phyloP scores from a whole-genome alignment of 2,113 vertebrate species.

The Strix aluco region DNA sequence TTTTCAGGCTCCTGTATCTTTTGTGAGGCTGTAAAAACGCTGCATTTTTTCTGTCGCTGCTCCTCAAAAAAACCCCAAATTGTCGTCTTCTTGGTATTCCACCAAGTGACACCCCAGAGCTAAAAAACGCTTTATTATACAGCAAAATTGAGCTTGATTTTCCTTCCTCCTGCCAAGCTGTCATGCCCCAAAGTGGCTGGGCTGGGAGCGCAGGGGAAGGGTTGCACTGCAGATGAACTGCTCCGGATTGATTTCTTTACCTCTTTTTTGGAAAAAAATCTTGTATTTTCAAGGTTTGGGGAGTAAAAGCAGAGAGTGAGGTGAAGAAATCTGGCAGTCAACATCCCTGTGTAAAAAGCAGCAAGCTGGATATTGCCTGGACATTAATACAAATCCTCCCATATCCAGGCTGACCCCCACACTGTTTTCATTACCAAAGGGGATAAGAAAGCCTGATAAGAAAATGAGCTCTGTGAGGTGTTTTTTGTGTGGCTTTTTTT shows the following conservation, averaged over 20 bases:
- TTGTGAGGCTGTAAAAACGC: neutral
- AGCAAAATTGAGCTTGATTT: slow-evolving; percentile 57
- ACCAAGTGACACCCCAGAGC: slow-evolving; percentile 29
- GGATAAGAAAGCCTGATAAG: neutral
- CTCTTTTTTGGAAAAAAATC: neutral
- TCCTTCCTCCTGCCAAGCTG: neutral
- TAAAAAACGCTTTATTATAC: slow-evolving; percentile 46
- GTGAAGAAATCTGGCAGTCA: neutral
- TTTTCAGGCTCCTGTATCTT: neutral
- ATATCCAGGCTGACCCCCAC: neutral
- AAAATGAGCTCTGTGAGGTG: neutral
- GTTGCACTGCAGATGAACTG: neutral
- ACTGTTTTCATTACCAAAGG: neutral
- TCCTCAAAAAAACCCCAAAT: neutral
- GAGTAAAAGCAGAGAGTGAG: neutral
- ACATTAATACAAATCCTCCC: neutral
- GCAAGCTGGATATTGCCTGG: neutral
- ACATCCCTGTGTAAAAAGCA: neutral
- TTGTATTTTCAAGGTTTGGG: neutral
- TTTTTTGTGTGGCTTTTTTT: neutral
- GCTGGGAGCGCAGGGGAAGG: neutral
- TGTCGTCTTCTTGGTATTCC: neutral
- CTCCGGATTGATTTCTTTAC: neutral
- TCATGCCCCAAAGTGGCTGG: neutral
- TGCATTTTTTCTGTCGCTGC: neutral